Percentiles rank a stretch among this genome's conserved stretches.
Evolutionary conservation across 1,140 invertebrate species (phyloP).

Genomic region (Panulirus ornatus): DNA sequence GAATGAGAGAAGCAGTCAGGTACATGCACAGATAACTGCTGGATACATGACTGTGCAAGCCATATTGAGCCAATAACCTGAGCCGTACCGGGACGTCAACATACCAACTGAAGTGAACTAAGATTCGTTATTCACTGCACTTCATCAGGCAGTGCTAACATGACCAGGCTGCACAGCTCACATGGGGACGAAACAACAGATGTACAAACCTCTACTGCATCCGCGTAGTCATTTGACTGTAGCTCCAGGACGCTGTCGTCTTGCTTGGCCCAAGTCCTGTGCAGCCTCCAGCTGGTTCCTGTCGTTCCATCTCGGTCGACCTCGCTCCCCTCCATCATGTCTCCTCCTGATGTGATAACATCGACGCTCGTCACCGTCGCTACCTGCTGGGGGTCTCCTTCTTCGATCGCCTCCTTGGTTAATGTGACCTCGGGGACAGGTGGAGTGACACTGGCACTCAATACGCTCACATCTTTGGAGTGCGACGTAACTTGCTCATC

Average conservation of each 20-base stretch:
- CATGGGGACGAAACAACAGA: too few relatives aligned
- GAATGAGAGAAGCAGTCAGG: too few relatives aligned
- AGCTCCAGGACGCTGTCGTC: background rate
- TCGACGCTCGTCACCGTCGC: background rate
- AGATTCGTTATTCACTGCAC: too few relatives aligned
- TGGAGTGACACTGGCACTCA: background rate
- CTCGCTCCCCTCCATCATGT: too few relatives aligned
- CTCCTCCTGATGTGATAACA: background rate
- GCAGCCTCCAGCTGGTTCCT: slow-evolving; percentile 29
- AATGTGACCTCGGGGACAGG: too few relatives aligned
- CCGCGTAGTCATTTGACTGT: slow-evolving; percentile 21
- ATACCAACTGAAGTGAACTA: too few relatives aligned
- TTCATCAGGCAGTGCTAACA: too few relatives aligned
- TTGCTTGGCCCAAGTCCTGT: background rate
- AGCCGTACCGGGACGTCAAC: too few relatives aligned
- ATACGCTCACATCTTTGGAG: background rate
- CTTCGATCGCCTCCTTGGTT: background rate
- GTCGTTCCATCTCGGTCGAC: background rate
- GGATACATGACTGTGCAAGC: too few relatives aligned
- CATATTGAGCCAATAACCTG: too few relatives aligned
- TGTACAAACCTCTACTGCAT: slow-evolving; percentile 32
- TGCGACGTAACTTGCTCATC: background rate
- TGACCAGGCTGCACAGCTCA: too few relatives aligned
- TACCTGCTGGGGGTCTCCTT: background rate
- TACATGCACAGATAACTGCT: too few relatives aligned